Evolutionary conservation across 1,140 invertebrate species (phyloP).

Genomic region (Pseudomyrmex cubaensis): DNA sequence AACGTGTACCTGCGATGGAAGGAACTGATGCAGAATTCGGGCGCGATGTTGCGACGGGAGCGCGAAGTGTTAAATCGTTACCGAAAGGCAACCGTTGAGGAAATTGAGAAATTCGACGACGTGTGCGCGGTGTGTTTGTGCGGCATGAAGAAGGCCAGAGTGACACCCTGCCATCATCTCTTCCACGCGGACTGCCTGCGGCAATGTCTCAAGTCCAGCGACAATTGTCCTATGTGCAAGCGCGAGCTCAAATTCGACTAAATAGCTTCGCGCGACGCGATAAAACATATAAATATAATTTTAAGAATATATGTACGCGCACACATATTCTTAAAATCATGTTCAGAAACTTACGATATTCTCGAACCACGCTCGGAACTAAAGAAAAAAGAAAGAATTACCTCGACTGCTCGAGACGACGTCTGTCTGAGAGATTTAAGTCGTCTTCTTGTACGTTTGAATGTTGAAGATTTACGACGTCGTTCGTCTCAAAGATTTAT

Average conservation of each 20-base stretch:
- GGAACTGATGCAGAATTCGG: slow-evolving; percentile 86
- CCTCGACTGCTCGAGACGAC: neutral
- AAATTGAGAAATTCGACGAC: slow-evolving; percentile 89
- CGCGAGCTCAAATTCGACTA: slow-evolving; percentile 84
- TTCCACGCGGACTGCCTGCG: slow-evolving; percentile 92
- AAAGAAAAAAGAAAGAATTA: neutral
- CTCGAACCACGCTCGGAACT: neutral
- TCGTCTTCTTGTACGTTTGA: neutral
- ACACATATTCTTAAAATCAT: no score
- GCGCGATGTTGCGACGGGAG: slow-evolving; percentile 86
- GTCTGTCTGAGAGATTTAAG: slow-evolving; percentile 22
- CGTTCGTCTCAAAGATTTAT: slow-evolving; percentile 17
- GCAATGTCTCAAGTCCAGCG: slow-evolving; percentile 88
- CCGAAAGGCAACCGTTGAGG: slow-evolving; percentile 87
- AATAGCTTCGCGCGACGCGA: neutral
- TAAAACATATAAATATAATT: no score
- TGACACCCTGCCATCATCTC: slow-evolving; percentile 91
- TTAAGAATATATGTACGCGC: no score
- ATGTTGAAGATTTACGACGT: slow-evolving; percentile 22
- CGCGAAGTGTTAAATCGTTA: slow-evolving; percentile 87
- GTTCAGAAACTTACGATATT: neutral
- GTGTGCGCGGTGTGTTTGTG: slow-evolving; percentile 91
- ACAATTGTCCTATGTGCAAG: slow-evolving; percentile 91
- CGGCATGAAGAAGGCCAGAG: slow-evolving; percentile 88
- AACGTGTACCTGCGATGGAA: slow-evolving; percentile 89